A percentile compares a stretch with the other conserved stretches of the same genome.
phyloP scores from a whole-genome alignment of 2,797 vertebrate genomes.

The Tangara arthus region DNA sequence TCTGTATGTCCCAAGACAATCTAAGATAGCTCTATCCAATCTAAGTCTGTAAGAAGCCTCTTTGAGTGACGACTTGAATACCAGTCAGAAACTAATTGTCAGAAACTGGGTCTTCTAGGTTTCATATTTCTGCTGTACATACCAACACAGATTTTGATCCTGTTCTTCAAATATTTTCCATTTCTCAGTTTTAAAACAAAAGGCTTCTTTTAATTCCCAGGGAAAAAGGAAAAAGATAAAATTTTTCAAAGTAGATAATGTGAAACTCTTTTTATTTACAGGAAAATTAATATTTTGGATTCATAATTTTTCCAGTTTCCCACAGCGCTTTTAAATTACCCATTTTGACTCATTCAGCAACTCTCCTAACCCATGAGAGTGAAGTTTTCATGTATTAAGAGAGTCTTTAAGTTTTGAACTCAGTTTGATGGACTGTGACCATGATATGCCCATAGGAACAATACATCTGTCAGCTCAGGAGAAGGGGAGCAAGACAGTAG shows the following conservation, averaged over 20 bases:
- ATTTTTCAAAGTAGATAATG: background rate
- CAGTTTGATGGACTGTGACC: background rate
- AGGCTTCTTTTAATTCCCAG: background rate
- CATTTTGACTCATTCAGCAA: background rate
- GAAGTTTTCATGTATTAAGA: background rate
- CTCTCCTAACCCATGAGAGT: background rate
- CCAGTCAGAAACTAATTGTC: background rate
- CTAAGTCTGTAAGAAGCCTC: background rate
- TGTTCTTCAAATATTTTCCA: background rate
- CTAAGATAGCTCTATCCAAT: background rate
- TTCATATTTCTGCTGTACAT: background rate
- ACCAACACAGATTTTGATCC: background rate
- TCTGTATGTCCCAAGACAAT: fast-evolving
- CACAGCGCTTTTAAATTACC: background rate
- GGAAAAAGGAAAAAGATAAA: background rate
- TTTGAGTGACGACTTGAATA: background rate
- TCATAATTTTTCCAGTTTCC: background rate
- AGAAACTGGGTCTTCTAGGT: background rate
- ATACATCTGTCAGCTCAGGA: background rate
- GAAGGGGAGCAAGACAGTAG: background rate
- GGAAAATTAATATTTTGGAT: background rate
- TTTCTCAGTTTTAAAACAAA: background rate
- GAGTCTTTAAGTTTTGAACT: background rate
- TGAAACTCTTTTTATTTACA: background rate
- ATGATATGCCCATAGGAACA: background rate